These are phyloP conservation scores for Axis porcinus DNA, from an alignment of 2,113 vertebrate species.

Conservation along the genomic window DNA sequence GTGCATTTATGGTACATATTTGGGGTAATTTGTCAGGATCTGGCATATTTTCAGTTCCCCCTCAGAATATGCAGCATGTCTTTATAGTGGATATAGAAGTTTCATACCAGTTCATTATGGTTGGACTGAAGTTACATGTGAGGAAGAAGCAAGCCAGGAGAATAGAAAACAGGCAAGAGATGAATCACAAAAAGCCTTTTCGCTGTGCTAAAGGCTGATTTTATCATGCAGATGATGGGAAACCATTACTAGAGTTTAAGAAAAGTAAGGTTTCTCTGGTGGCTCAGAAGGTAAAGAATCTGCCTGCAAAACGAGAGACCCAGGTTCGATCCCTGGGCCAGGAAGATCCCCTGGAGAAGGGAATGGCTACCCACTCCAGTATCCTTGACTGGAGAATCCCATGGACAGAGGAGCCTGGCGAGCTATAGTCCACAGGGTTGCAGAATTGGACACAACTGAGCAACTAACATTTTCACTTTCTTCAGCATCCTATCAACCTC, in stretches of 20 bases:
- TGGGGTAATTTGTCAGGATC: neutral
- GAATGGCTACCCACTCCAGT: neutral
- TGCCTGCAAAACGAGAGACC: neutral
- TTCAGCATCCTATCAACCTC: neutral
- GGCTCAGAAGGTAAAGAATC: neutral
- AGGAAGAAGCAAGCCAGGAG: neutral
- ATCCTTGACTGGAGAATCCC: neutral
- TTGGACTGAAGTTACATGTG: neutral
- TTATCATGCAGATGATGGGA: neutral
- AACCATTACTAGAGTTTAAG: neutral
- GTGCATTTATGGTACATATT: neutral
- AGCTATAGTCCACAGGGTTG: neutral
- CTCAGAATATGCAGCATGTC: neutral
- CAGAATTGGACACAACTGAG: neutral
- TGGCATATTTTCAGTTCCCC: neutral
- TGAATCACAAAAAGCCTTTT: neutral
- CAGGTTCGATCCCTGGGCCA: neutral
- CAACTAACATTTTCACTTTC: neutral
- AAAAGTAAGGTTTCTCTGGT: neutral
- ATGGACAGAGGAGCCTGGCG: neutral
- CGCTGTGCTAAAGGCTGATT: neutral
- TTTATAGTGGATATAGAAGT: neutral
- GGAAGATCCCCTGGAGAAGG: neutral
- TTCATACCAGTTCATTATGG: neutral
- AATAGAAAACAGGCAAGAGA: neutral